A percentile compares a stretch with the other conserved stretches of the same genome.
Conservation (phyloP, 92 coral and sea anemone genomes). For the Epizoanthus scotinus region DNA sequence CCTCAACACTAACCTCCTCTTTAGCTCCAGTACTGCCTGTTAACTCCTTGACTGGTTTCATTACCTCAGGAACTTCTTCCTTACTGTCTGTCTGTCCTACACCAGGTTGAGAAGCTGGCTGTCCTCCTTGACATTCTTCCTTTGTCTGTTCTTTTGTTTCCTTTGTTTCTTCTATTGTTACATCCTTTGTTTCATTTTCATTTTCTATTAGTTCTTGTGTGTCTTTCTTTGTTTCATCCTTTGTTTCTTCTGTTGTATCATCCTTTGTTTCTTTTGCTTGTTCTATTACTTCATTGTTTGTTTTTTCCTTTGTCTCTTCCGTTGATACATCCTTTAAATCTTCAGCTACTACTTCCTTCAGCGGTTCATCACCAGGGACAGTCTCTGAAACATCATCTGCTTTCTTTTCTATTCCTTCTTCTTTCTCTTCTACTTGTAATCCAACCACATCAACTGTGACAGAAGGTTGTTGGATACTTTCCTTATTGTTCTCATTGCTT, state of each 20-base stretch:
- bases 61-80: neutral
- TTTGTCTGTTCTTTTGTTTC: neutral
- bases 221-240: neutral
- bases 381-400: neutral
- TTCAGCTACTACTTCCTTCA: neutral
- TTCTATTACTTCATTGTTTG: neutral
- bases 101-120: neutral
- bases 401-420: slow-evolving; percentile 1
- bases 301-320: neutral
- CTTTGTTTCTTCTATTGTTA: neutral
- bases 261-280: neutral
- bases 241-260: neutral
- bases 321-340: neutral
- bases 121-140: neutral
- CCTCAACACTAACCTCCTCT: neutral
- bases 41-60: neutral
- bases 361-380: neutral
- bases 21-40: neutral
- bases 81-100: neutral
- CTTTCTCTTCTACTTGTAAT: neutral
- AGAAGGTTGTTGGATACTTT: too few species aligned
- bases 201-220: too few species aligned
- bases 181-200: neutral
- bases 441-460: too few species aligned
- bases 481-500: too few species aligned